Conservation (phyloP, 2,888 invertebrate genomes). For the Eupithecia pulchellata region DNA sequence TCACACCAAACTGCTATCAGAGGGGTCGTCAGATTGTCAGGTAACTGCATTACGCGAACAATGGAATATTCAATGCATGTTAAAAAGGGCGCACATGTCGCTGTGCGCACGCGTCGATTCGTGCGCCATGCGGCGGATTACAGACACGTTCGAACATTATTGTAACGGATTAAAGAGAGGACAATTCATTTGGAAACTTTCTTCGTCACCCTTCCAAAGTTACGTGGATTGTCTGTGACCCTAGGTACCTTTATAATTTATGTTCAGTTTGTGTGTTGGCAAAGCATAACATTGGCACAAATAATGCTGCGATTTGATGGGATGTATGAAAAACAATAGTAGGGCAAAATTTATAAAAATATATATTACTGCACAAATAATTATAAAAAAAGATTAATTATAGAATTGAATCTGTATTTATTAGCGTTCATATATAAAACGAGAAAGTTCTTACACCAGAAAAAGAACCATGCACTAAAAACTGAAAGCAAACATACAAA, state of each 20-base stretch:
- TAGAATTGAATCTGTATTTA: no score
- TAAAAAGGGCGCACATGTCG: conserved; percentile 69
- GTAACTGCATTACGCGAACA: conserved; percentile 79
- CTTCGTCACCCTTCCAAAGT: conserved; percentile 3
- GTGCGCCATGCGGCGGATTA: conserved; percentile 55
- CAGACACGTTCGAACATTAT: conserved; percentile 56
- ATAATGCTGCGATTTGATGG: neutral
- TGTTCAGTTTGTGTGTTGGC: neutral
- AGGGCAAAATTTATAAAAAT: neutral
- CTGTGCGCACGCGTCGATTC: conserved; percentile 67
- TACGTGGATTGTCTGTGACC: neutral
- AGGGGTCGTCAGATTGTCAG: conserved; percentile 56
- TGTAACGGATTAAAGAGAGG: conserved; percentile 59
- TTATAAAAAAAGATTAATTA: no score
- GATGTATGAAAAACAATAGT: neutral
- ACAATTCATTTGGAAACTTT: conserved; percentile 13
- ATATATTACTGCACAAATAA: no score
- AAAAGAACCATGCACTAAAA: no score
- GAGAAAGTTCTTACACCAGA: no score
- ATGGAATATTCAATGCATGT: conserved; percentile 77
- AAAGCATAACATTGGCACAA: neutral
- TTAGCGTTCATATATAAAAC: no score
- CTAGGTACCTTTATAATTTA: neutral
- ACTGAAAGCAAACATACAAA: no score
- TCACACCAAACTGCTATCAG: neutral